A percentile compares a stretch with the other conserved stretches of the same genome.
These are phyloP conservation scores for Hassar affinis DNA, from an alignment of 2,113 vertebrate species.

Conservation along the genomic window DNA sequence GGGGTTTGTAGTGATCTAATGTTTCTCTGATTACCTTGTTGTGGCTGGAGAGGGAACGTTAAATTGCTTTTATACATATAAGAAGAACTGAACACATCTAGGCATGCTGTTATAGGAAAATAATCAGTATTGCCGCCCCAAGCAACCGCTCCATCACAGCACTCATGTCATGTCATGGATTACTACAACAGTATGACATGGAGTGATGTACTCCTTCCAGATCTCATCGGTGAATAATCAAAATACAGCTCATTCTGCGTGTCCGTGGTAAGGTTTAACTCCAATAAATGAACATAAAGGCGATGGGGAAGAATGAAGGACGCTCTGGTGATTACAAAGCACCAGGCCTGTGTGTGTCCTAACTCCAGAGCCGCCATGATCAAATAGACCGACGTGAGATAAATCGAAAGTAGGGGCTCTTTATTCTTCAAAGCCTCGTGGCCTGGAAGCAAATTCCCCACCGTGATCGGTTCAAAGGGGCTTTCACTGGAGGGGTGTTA, in stretches of 20 bases:
- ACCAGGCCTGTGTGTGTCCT: background rate
- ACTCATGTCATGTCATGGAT: no score
- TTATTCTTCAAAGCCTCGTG: constrained; percentile 45
- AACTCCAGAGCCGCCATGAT: background rate
- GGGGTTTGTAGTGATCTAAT: no score
- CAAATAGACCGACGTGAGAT: constrained; percentile 23
- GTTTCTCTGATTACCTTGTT: background rate
- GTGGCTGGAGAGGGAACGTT: background rate
- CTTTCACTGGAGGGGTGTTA: constrained; percentile 36
- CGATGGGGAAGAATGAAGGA: background rate
- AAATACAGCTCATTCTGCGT: no score
- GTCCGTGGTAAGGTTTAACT: no score
- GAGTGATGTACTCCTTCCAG: background rate
- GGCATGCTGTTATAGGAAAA: no score
- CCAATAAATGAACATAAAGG: background rate
- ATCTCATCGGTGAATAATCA: no score
- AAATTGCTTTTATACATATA: background rate
- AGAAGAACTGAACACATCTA: background rate
- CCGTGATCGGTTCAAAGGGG: constrained; percentile 43
- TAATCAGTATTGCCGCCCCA: no score
- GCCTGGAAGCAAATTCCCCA: constrained; percentile 30
- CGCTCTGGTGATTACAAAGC: background rate
- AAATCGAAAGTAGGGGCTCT: constrained; percentile 43
- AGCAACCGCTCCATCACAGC: no score
- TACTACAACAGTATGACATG: no score